Base-by-base conservation (phyloP, 2,888 invertebrate species). In the Vandiemenella viatica region DNA sequence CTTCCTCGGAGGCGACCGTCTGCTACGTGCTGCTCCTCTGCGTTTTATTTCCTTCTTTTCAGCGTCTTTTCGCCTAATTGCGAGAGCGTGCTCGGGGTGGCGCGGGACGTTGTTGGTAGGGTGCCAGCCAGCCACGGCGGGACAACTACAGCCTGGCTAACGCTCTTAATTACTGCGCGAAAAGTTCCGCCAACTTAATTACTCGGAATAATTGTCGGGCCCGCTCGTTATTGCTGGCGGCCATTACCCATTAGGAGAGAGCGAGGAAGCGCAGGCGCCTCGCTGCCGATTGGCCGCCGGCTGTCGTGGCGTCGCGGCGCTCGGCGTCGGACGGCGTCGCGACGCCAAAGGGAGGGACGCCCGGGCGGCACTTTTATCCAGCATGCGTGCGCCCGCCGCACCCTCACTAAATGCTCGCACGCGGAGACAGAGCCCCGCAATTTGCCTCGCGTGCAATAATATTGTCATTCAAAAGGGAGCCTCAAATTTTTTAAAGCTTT, bases 171-270 rank as follows among this genome's bases (percentile, higher is more conserved):
- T 51, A 51, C 51, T 51, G 37, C 46, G 43, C 43, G 50, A 47
- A 50, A 50, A 48, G 45, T 48, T 48, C 48, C 45, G 42, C 48
- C 50, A 48, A 47, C 50, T 53, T 53, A 53, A 53, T 53, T 53
- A 53, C 52, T 50, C 45, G 52, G 52, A 53, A 53, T 53, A 53
- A 53, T 53, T 53, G 52, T 53, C 50, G 45, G 48, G 20, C 42
- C 45, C 22, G 45, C 13, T 45, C 42, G 46, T 46, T 46, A 47
- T 47, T 47, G 19, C 47, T 17, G 42, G 47, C 40, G 37, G 26
- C 47, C 41, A 43, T 47, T 47, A 47, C 47, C 47, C 47, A 37
- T 47, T 43, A 43, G n/a, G n/a, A n/a, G n/a, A n/a, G n/a, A n/a
- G n/a, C n/a, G n/a, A n/a, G n/a, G n/a, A n/a, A n/a, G n/a, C n/a